Evolutionary conservation across 2,888 invertebrate genomes (phyloP), one percentile per base, ranked within the genome.

Genomic region (Mayetiola destructor): DNA sequence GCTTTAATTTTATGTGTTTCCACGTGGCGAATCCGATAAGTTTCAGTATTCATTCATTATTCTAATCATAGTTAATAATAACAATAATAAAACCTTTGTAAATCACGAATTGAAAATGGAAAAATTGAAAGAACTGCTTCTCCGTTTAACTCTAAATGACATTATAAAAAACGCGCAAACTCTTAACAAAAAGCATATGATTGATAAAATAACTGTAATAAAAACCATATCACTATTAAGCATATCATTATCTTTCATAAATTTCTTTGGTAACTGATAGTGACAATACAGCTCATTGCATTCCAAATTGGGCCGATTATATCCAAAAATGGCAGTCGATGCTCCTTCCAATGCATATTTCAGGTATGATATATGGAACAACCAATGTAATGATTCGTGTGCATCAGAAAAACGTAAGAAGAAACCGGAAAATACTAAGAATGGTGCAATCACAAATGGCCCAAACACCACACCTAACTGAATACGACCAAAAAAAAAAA

Each of bases 381-480:
- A 64, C 91, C 92, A 94, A 52, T 81, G 81, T 61, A 91, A 74
- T 64, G 81, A 81, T 0, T 73, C 70, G 9, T 90, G 90, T 2
- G 91, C 85, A 64, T 92, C 89, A 63, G 79, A 80, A 64, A 87
- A 78, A 65, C 84, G 85, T 1, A 95, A 81, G 69, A 95, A 94
- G 73, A 93, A 94, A 6, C 95, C 95, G 57, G 91, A 90, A 74
- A 95, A 94, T 63, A 91, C 77, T 23, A 88, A 79, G 67, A 93
- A 90, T 0, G 95, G 94, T 69, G 89, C 80, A 61, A 88, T 81
- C 64, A 85, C 80, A 61, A 94, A 82, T 9, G 94, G 90, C 5
- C 94, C 95, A 67, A 94, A 80, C 65, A 93, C 82, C 5, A 90
- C 88, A 14, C 91, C 92, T 66, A 87, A 81, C 90, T 94, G 76